Evolutionary conservation across 2,113 vertebrate species (phyloP).

Genomic region (Scortum barcoo): DNA sequence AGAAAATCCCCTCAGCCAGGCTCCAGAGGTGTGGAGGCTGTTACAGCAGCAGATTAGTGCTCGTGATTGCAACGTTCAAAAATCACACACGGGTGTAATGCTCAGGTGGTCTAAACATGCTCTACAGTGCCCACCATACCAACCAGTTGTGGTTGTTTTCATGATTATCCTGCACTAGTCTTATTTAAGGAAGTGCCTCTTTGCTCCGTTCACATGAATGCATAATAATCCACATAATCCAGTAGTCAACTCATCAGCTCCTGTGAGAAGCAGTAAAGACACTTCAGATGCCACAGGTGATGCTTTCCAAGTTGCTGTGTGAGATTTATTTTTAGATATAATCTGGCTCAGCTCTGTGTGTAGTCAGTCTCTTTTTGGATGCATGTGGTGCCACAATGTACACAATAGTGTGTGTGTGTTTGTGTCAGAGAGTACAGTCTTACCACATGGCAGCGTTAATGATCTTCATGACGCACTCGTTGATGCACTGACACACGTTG

Average conservation of each 20-base stretch:
- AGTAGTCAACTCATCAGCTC: conserved; percentile 12
- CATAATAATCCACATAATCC: no score
- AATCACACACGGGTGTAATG: neutral
- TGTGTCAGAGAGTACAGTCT: conserved; percentile 5
- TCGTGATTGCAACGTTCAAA: conserved; percentile 8
- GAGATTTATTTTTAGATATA: conserved; percentile 60
- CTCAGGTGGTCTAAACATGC: neutral
- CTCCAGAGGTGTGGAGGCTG: neutral
- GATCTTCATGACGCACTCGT: conserved; percentile 93
- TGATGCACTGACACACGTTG: conserved; percentile 92
- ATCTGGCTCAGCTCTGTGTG: conserved; percentile 38
- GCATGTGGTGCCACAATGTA: neutral
- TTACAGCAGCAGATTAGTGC: conserved; percentile 26
- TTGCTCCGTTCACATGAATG: conserved; percentile 6
- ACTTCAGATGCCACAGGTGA: neutral
- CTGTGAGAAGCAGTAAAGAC: neutral
- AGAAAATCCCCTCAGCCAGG: conserved; percentile 32
- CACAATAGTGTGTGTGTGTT: neutral
- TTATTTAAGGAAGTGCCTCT: neutral
- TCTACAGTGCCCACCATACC: neutral
- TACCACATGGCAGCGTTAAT: conserved; percentile 92
- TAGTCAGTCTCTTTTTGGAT: neutral
- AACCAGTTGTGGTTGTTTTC: neutral
- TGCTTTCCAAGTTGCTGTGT: neutral
- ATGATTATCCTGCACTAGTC: neutral